These are phyloP conservation scores for Coracias cyanogaster DNA, from an alignment of 2,797 vertebrate species.

Conservation along the genomic window DNA sequence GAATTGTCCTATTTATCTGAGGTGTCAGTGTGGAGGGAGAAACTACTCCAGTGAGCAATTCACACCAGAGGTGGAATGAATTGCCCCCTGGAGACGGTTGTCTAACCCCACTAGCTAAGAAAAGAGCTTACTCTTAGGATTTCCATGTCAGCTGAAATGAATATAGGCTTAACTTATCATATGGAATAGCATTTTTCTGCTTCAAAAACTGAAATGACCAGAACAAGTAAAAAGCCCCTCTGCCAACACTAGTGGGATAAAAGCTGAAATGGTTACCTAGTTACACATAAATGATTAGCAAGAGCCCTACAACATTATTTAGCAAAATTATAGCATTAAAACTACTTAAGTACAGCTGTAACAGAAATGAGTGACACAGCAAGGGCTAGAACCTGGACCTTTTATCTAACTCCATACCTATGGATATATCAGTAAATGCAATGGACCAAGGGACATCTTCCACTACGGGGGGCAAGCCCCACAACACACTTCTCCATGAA, in stretches of 20 bases:
- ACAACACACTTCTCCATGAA: rapidly evolving
- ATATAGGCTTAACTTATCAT: neutral
- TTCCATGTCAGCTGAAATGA: neutral
- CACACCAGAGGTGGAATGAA: neutral
- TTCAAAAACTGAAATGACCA: neutral
- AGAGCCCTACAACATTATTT: neutral
- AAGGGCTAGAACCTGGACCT: neutral
- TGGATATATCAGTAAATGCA: neutral
- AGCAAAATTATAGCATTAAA: neutral
- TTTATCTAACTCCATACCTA: neutral
- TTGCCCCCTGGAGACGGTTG: neutral
- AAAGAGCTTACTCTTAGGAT: neutral
- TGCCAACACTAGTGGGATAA: neutral
- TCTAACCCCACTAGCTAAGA: neutral
- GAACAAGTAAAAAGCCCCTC: neutral
- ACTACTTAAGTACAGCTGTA: neutral
- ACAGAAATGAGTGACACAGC: neutral
- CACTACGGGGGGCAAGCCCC: rapidly evolving
- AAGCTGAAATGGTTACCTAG: neutral
- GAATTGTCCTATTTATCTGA: neutral
- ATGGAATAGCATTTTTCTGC: neutral
- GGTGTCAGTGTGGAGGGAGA: neutral
- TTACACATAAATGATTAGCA: neutral
- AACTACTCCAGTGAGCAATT: neutral
- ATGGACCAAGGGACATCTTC: neutral